phyloP scores from a whole-genome alignment of 2,888 invertebrate genomes.

The Andrena camellia region DNA sequence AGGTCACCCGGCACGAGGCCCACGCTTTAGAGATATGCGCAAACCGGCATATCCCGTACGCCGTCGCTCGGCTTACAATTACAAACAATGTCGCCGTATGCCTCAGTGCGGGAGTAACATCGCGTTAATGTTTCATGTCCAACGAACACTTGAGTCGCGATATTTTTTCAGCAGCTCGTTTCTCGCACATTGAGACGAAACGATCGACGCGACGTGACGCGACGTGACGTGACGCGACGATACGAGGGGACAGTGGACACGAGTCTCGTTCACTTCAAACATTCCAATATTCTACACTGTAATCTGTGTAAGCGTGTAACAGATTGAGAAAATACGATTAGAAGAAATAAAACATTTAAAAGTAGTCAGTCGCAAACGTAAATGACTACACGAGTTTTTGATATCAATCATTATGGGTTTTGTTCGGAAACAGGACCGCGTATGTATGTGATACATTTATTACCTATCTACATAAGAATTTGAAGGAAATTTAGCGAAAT shows the following conservation, averaged over 20 bases:
- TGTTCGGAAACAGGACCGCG: slow-evolving; percentile 3
- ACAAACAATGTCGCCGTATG: slow-evolving; percentile 32
- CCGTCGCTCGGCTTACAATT: no score
- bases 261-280: slow-evolving; percentile 4
- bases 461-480: slow-evolving; percentile 24
- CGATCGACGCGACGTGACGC: background rate
- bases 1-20: no score
- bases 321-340: background rate
- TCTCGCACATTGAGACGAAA: background rate
- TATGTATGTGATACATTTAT: slow-evolving; percentile 40
- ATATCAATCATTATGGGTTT: slow-evolving; percentile 22
- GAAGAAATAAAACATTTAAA: slow-evolving; percentile 18
- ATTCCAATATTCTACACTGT: slow-evolving; percentile 30
- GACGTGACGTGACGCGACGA: background rate
- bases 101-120: slow-evolving; percentile 22
- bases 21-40: no score
- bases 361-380: background rate
- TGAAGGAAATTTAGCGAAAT: slow-evolving; percentile 29
- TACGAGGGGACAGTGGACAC: background rate
- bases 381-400: slow-evolving; percentile 1
- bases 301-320: slow-evolving; percentile 16
- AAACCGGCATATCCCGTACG: no score
- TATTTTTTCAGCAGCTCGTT: slow-evolving; percentile 9
- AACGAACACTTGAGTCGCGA: background rate
- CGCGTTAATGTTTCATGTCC: slow-evolving; percentile 12